Evolutionary conservation across 92 coral and sea anemone genomes (phyloP).

Genomic region (Palythoa grandis): DNA sequence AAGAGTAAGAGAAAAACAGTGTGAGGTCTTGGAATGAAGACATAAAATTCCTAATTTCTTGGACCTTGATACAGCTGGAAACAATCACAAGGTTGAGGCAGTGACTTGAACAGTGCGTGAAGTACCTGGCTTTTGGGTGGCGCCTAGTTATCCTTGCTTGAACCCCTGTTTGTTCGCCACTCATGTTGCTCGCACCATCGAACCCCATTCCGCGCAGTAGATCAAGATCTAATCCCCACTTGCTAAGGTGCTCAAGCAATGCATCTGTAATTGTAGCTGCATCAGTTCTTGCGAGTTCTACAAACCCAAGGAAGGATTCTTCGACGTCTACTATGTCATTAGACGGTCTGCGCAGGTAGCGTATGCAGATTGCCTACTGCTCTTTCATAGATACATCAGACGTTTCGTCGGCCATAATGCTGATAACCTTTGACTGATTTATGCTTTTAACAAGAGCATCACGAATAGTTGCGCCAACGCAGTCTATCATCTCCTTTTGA

Average conservation of each 20-base stretch:
- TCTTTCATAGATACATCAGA: constrained; percentile 58
- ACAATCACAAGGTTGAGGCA: constrained; percentile 65
- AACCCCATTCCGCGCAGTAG: constrained; percentile 61
- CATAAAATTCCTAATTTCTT: constrained; percentile 52
- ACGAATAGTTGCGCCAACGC: constrained; percentile 53
- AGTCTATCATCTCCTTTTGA: constrained; percentile 58
- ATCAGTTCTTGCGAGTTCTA: constrained; percentile 55
- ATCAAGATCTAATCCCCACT: constrained; percentile 48
- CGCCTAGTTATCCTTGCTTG: constrained; percentile 53
- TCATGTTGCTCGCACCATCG: constrained; percentile 29
- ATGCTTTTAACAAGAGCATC: constrained; percentile 43
- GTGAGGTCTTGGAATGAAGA: constrained; percentile 35
- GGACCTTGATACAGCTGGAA: constrained; percentile 55
- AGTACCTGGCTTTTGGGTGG: constrained; percentile 41
- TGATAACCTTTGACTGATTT: constrained; percentile 48
- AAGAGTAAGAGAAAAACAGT: constrained; percentile 46
- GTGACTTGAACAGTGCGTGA: constrained; percentile 53
- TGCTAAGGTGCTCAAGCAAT: constrained; percentile 38
- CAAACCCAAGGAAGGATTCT: constrained; percentile 61
- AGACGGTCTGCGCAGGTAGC: constrained; percentile 36
- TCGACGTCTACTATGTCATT: constrained; percentile 46
- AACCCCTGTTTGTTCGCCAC: constrained; percentile 31
- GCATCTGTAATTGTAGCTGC: constrained; percentile 50
- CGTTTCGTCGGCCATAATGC: constrained; percentile 57
- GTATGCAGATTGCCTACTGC: constrained; percentile 50